phyloP scores from a whole-genome alignment of 2,888 invertebrate genomes.

The Coleophora flavipennella region DNA sequence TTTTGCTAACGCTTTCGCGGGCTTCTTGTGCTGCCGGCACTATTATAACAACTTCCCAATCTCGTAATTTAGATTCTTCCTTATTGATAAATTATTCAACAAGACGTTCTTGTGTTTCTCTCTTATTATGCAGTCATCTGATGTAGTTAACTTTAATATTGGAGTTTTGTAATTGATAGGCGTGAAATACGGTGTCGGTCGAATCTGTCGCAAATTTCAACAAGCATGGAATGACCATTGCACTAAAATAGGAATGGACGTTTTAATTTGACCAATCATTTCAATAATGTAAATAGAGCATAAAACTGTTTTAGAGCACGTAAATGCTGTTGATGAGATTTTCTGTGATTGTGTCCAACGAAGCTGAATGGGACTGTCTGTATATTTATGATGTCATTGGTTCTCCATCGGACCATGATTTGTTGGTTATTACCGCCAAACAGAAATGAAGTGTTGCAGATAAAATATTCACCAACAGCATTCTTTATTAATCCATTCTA shows the following conservation, averaged over 20 bases:
- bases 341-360: constrained; percentile 46
- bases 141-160: constrained; percentile 32
- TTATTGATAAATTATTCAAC: constrained; percentile 49
- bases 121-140: constrained; percentile 27
- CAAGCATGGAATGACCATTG: constrained; percentile 30
- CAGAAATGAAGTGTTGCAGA: constrained; percentile 10
- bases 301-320: constrained; percentile 46
- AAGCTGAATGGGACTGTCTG: constrained; percentile 31
- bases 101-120: constrained; percentile 18
- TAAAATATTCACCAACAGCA: constrained; percentile 40
- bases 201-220: constrained; percentile 31
- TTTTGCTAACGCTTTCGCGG: no score
- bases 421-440: no score
- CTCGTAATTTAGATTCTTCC: constrained; percentile 43
- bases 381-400: constrained; percentile 25
- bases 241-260: constrained; percentile 38
- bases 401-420: constrained; percentile 40
- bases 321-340: constrained; percentile 47
- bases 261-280: constrained; percentile 57
- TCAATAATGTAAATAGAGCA: constrained; percentile 58
- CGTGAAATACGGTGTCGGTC: constrained; percentile 28
- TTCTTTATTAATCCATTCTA: constrained; percentile 43
- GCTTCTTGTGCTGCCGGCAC: constrained; percentile 50
- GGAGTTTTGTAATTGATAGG: constrained; percentile 34
- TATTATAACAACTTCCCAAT: constrained; percentile 54